These are phyloP conservation scores for Leucoptera coffeella DNA, from an alignment of 2,888 invertebrate genomes.

Conservation along the genomic window DNA sequence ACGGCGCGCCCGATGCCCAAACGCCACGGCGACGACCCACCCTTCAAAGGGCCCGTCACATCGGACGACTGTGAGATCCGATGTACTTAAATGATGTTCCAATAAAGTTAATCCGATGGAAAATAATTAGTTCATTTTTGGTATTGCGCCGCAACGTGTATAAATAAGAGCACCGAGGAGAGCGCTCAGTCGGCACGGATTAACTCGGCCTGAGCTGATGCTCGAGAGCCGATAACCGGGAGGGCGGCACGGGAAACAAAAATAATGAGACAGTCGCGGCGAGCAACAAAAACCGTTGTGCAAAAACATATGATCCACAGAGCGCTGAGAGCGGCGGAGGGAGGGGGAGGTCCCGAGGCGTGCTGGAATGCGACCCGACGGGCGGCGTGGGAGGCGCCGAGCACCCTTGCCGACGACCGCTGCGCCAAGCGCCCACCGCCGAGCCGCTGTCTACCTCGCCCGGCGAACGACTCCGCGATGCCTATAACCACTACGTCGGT, in stretches of 20 bases:
- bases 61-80: not conserved
- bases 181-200: no score
- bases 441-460: slow-evolving; percentile 28
- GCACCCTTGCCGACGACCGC: no score
- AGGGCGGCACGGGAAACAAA: slow-evolving; percentile 23
- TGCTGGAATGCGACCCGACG: slow-evolving; percentile 49
- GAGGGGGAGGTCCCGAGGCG: slow-evolving; percentile 33
- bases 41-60: not conserved
- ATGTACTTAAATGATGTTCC: no score
- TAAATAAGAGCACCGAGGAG: no score
- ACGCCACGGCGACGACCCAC: no score
- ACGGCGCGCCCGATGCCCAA: no score
- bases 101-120: no score
- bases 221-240: slow-evolving; percentile 32
- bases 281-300: slow-evolving; percentile 54
- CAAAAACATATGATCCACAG: slow-evolving; percentile 53
- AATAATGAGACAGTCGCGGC: slow-evolving; percentile 41
- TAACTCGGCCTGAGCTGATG: no score
- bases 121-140: no score
- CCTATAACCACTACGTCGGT: no score
- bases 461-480: no score
- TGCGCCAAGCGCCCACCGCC: no score
- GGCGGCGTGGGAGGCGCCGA: slow-evolving; percentile 50
- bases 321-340: slow-evolving; percentile 23
- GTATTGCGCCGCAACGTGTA: slow-evolving; percentile 10